Conservation (phyloP, 2,888 invertebrate genomes). For the Torymus auratus region DNA sequence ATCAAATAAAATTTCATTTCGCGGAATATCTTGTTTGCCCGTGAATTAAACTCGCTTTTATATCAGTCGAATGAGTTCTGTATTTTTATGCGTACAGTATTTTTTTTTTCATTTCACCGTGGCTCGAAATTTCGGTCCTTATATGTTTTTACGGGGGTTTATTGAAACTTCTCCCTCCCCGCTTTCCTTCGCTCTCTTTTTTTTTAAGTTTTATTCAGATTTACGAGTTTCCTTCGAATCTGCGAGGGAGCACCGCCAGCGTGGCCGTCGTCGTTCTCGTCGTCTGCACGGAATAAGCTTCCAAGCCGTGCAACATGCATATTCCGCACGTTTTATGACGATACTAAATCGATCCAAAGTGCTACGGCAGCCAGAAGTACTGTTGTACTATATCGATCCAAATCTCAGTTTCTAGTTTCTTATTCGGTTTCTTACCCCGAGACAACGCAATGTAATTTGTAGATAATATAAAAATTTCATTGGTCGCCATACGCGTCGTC, state of each 20-base stretch:
- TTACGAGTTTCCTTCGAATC: slow-evolving; percentile 56
- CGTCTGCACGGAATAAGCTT: slow-evolving; percentile 39
- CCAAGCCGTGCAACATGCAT: slow-evolving; percentile 57
- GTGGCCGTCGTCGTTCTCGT: neutral
- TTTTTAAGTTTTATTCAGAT: slow-evolving; percentile 50
- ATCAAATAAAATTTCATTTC: too few species aligned
- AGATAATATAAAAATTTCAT: slow-evolving; percentile 37
- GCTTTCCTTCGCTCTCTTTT: slow-evolving; percentile 19
- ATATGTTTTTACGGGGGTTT: slow-evolving; percentile 37
- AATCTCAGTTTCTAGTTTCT: slow-evolving; percentile 23
- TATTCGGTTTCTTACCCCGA: slow-evolving; percentile 15
- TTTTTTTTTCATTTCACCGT: slow-evolving; percentile 38
- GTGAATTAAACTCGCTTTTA: too few species aligned
- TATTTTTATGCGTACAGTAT: slow-evolving; percentile 1
- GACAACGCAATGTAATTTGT: slow-evolving; percentile 29
- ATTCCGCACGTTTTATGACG: slow-evolving; percentile 63
- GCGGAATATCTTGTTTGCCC: too few species aligned
- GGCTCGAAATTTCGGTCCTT: slow-evolving; percentile 25
- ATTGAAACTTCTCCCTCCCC: slow-evolving; percentile 38
- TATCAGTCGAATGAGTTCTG: neutral
- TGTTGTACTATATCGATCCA: slow-evolving; percentile 55
- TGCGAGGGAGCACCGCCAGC: slow-evolving; percentile 9
- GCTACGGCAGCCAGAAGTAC: slow-evolving; percentile 52
- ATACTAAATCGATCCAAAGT: slow-evolving; percentile 67
- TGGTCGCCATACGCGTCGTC: neutral